Conservation (phyloP, 2,797 vertebrate species). For the Acanthis flammea region DNA sequence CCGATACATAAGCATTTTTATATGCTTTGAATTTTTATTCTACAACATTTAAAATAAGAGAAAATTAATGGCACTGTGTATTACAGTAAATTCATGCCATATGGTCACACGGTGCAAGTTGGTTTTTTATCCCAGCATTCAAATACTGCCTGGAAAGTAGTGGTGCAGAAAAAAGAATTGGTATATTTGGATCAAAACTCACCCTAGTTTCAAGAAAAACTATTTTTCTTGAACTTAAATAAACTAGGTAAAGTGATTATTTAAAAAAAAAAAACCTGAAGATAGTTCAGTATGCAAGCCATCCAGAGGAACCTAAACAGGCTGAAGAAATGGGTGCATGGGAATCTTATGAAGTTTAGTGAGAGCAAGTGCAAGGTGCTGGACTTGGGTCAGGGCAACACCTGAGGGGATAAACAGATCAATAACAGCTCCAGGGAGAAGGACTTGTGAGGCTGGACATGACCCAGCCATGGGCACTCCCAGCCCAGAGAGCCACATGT, state of each 20-base stretch:
- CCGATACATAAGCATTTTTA: not conserved
- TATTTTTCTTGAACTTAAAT: not conserved
- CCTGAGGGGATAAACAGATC: not conserved
- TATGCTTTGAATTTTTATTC: not conserved
- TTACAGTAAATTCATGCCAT: not conserved
- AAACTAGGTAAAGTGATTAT: not conserved
- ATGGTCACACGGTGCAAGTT: not conserved
- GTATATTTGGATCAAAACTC: not conserved
- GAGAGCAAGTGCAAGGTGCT: not conserved
- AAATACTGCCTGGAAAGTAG: not conserved
- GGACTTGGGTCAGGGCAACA: not conserved
- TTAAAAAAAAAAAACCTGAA: not conserved
- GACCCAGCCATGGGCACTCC: fast-evolving
- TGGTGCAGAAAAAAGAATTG: not conserved
- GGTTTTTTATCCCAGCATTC: not conserved
- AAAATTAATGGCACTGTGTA: not conserved
- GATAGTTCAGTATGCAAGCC: not conserved
- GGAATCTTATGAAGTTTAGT: not conserved
- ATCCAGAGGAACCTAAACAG: not conserved
- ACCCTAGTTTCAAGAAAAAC: not conserved
- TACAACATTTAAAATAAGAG: not conserved
- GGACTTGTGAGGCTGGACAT: not conserved
- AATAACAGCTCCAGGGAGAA: not conserved
- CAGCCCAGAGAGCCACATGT: not conserved
- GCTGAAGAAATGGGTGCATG: too few relatives aligned